These are phyloP conservation scores for Labroides dimidiatus DNA, from an alignment of 2,797 vertebrate species.

Conservation along the genomic window DNA sequence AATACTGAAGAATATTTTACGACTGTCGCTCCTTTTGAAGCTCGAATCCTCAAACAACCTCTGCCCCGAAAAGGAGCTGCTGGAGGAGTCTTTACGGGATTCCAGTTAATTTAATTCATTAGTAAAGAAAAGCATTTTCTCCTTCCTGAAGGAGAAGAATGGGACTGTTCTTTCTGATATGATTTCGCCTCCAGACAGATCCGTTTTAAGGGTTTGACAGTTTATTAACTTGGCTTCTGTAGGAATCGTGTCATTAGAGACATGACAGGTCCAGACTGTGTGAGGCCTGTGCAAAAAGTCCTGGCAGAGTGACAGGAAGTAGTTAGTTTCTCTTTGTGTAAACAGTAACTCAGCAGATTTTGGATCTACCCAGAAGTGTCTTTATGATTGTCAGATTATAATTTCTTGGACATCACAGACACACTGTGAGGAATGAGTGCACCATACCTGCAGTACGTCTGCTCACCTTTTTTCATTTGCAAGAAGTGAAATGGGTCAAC, in stretches of 20 bases:
- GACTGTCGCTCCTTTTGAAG: slow-evolving; percentile 5
- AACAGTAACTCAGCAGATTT: background rate
- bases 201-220: slow-evolving; percentile 68
- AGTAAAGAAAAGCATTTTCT: background rate
- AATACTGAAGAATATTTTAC: background rate
- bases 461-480: slow-evolving; percentile 40
- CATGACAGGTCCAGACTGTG: slow-evolving; percentile 51
- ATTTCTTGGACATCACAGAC: background rate
- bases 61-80: background rate
- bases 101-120: slow-evolving; percentile 1
- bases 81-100: slow-evolving; percentile 38
- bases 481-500: slow-evolving; percentile 32
- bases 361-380: background rate
- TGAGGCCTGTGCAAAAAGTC: slow-evolving; percentile 61
- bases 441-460: slow-evolving; percentile 16
- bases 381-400: background rate
- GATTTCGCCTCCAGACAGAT: slow-evolving; percentile 61
- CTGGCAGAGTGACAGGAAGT: slow-evolving; percentile 30
- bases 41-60: slow-evolving; percentile 65
- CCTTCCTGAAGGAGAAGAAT: slow-evolving; percentile 22
- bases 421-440: background rate
- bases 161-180: slow-evolving; percentile 49
- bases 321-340: background rate
- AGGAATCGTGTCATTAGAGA: slow-evolving; percentile 58
- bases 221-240: slow-evolving; percentile 68